Conservation (phyloP, 1,140 invertebrate species). For the Rhopalosiphum padi region DNA sequence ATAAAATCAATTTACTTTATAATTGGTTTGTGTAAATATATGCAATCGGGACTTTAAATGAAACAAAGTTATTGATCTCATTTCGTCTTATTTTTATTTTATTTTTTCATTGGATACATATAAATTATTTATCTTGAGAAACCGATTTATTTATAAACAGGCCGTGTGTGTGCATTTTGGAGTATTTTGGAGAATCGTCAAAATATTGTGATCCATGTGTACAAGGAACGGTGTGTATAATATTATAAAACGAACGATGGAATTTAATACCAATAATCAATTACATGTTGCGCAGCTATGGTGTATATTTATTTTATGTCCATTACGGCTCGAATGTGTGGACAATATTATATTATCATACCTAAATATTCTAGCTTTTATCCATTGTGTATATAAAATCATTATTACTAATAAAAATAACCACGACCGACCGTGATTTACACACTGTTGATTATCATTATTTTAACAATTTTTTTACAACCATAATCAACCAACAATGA, state of each 20-base stretch:
- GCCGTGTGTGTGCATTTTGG: not conserved
- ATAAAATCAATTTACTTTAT: slow-evolving; percentile 32
- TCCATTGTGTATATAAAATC: not conserved
- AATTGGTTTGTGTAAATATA: slow-evolving; percentile 4
- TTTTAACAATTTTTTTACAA: not conserved
- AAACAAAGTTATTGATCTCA: not conserved
- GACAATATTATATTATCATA: not conserved
- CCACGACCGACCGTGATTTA: too few relatives aligned
- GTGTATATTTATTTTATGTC: not conserved
- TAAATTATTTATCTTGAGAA: not conserved
- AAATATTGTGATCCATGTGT: not conserved
- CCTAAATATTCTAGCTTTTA: not conserved
- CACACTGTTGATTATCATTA: not conserved
- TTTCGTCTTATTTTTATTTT: slow-evolving; percentile 1
- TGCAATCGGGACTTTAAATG: not conserved
- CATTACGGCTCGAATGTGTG: not conserved
- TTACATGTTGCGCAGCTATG: not conserved
- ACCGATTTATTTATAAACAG: not conserved
- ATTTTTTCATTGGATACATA: not conserved
- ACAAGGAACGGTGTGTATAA: not conserved
- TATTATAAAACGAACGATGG: not conserved
- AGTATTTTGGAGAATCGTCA: not conserved
- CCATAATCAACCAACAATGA: not conserved
- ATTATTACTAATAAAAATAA: too few relatives aligned
- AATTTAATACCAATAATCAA: not conserved